Percentiles rank a stretch among this genome's conserved stretches.
These are phyloP conservation scores for Heteropelma amictum DNA, from an alignment of 2,888 invertebrate species.

Conservation along the genomic window DNA sequence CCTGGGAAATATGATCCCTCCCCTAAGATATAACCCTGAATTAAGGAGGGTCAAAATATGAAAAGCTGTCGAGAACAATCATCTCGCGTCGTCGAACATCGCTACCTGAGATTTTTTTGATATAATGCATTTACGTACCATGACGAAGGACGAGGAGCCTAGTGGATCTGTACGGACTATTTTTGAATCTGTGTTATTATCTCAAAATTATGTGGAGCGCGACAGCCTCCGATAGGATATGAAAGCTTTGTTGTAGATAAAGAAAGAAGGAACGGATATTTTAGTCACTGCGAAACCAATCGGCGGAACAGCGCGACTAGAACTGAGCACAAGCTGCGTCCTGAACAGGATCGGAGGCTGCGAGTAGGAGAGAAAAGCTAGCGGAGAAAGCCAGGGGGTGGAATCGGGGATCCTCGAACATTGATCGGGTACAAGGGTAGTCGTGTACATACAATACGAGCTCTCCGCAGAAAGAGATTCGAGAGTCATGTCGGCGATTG, in stretches of 20 bases:
- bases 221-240: not conserved
- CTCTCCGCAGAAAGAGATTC: not conserved
- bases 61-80: slow-evolving; percentile 77
- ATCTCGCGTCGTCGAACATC: slow-evolving; percentile 67
- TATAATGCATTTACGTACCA: slow-evolving; percentile 71
- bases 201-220: no score
- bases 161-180: not conserved
- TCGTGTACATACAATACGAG: slow-evolving; percentile 22
- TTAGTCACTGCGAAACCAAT: no score
- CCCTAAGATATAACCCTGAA: slow-evolving; percentile 46
- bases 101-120: slow-evolving; percentile 46
- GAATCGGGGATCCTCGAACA: slow-evolving; percentile 65
- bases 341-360: slow-evolving; percentile 75
- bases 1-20: slow-evolving; percentile 63
- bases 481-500: no score
- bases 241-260: not conserved
- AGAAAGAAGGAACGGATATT: no score
- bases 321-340: slow-evolving; percentile 75
- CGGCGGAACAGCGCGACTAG: slow-evolving; percentile 69
- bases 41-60: slow-evolving; percentile 67
- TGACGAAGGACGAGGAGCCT: slow-evolving; percentile 42
- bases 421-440: slow-evolving; percentile 50
- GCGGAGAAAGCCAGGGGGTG: slow-evolving; percentile 64
- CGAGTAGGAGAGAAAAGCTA: slow-evolving; percentile 65
- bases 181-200: slow-evolving; percentile 31